Base-by-base conservation (phyloP, 2,888 invertebrate species). In the Eumerus sabulonum region DNA sequence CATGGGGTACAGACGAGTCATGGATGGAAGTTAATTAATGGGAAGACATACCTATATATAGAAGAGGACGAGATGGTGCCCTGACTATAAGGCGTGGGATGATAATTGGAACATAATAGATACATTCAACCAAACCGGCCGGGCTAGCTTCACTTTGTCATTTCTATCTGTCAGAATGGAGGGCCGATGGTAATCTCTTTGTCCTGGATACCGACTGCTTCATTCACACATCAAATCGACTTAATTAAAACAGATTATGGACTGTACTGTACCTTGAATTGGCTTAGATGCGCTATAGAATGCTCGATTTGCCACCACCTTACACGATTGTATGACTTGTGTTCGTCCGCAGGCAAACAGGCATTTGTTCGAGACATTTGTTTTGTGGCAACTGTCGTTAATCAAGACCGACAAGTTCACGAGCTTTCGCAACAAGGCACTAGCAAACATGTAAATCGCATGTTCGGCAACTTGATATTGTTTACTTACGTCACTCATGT, bases 191-290 rank as follows among this genome's bases (percentile, higher is more conserved):
- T 27, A 27, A 7, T 27, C 27, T 27, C 27, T 27, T 7, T 27
- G 27, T 27, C 27, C 27, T 27, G 7, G 27, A 4, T 7, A 27
- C 7, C 7, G 27, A 27, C 27, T 27, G 27, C 27, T 27, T 27
- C 27, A 70, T 13, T 16, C 35, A 38, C 36, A 47, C 18, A 36
- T 19, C 53, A 53, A 57, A 57, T 62, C 35, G 56, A 51, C 66
- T 72, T 72, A 67, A 72, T 72, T 67, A 63, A 77, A 60, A 50
- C 5, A 40, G 64, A 76, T 76, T 56, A 57, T 36, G 50, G 14
- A 27, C 7, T 7, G 27, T 27, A 27, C 27, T 27, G 27, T 27
- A 7, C 51, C 38, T 51, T 59, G 45, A 62, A 60, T 51, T 19
- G 51, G 51, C 19, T 68, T 42, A 16, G 14, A 5, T 4, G 9